Conservation (phyloP, 1,140 invertebrate genomes). For the Eubasilissa regina region DNA sequence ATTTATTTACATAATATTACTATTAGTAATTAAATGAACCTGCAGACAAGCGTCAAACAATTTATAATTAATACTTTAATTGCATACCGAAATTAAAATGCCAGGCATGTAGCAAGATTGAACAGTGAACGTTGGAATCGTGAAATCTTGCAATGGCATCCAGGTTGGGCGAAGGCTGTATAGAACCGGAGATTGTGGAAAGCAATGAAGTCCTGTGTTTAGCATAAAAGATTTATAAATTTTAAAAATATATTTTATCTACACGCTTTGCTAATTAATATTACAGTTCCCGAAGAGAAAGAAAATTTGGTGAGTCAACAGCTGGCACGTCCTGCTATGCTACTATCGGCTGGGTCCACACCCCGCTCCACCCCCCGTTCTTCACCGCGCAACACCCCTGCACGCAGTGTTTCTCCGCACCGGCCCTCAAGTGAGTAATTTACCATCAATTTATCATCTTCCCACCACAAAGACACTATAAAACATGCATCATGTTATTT, state of each 20-base stretch:
- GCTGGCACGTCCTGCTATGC: constrained; percentile 76
- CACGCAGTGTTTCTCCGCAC: constrained; percentile 21
- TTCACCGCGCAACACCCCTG: constrained; percentile 70
- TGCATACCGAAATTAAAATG: too few species aligned
- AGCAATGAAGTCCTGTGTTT: too few species aligned
- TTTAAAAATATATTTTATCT: neutral
- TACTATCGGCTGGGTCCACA: constrained; percentile 80
- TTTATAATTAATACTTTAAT: too few species aligned
- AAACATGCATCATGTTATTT: neutral
- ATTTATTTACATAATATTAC: too few species aligned
- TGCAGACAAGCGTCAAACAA: too few species aligned
- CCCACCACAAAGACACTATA: constrained; percentile 18
- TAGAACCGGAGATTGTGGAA: too few species aligned
- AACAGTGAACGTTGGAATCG: too few species aligned
- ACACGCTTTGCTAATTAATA: neutral
- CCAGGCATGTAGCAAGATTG: too few species aligned
- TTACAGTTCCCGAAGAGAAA: constrained; percentile 84
- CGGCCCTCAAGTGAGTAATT: neutral
- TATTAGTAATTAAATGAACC: too few species aligned
- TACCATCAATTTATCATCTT: constrained; percentile 14
- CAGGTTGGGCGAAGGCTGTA: too few species aligned
- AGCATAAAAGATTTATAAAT: neutral
- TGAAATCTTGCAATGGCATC: too few species aligned
- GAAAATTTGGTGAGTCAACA: constrained; percentile 81
- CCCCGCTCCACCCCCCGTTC: constrained; percentile 81